Evolutionary conservation across 2,797 vertebrate species (phyloP), one percentile per base, ranked within the genome.

Genomic region (Molossus alvarezi): DNA sequence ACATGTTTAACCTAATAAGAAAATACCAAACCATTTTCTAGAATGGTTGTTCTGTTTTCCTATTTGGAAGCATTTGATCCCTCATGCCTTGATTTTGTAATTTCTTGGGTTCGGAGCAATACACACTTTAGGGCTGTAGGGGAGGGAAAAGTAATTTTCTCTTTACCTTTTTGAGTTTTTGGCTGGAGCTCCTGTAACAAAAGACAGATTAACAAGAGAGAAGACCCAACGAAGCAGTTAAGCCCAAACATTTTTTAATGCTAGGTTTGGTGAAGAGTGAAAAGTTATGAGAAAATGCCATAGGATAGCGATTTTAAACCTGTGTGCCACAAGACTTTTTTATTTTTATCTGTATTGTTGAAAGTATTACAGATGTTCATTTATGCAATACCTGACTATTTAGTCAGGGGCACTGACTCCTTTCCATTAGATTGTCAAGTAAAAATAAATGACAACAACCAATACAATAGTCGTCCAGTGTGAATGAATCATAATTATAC

Each of bases 131-230:
- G 37, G 23, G 23, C 23, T 82, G 1, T 62, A 73, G 15, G 18
- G 23, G n/a, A 62, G n/a, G 48, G 51, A 90, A 58, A 91, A 73
- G 41, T 73, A 62, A 62, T 29, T 73, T 90, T 72, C n/a, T 23
- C 14, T 90, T 37, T 71, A 71, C 27, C 14, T 3, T 81, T 71
- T 41, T 60, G 37, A 69, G 51, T 75, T 62, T 20, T 60, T 75
- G 27, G 13, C 51, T 76, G 51, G 27, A 14, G 27, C 21, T 23
- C 51, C 60, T 33, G 33, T 87, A 62, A 64, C 25, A 80, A 45
- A 87, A 58, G 72, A 60, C 62, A 55, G 65, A n/a, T 93, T 88
- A 93, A 72, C 15, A 88, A n/a, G 27, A 81, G 67, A 77, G 60
- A 82, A 81, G 15, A 57, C 9, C 1, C 6, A 33, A 76, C 60